Evolutionary conservation across 1,140 invertebrate species (phyloP), one percentile per base, ranked within the genome.

Genomic region (Ceratina calcarata): DNA sequence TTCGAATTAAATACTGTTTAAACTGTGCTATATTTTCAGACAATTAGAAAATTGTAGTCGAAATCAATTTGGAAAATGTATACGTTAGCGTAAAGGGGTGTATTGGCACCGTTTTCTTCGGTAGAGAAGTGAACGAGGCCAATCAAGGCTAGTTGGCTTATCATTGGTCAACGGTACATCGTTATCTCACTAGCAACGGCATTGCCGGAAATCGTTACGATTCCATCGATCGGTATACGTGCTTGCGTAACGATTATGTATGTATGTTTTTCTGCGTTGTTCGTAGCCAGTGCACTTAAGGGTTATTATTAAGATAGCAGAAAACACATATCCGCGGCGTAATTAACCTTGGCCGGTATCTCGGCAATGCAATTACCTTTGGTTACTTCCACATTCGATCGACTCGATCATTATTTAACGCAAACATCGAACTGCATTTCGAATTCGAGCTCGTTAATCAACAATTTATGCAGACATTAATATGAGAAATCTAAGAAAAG

Each of bases 201-300:
- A 55, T 78, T 78, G 20, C 76, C 71, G 76, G 76, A 78, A 78
- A 78, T 78, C 76, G 76, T 78, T 71, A 64, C 58, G 68, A 72
- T 72, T 72, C 75, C 51, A 37, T 62, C 76, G 22, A 49, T 8
- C 27, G 3, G 27, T 15, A 6, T n/a, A n/a, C 49, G 8, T 20
- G 3, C 22, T 7, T 24, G 22, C 65, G 15, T 66, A 20, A 24
- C 6, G 37, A 22, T n/a, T 8, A 53, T 49, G 49, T 53, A 18
- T 27, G 24, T 61, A 27, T 27, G 24, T 8, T 22, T 2, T 1
- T n/a, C 20, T 12, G 24, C 7, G 8, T 15, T 22, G 32, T 55
- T 22, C 27, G 55, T 20, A n/a, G 24, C 1, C 12, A 6, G 3
- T 18, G 32, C 57, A 69, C 45, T 22, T 49, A 27, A 78, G 45